phyloP scores from a whole-genome alignment of 2,797 vertebrate genomes.

The Atherinosoma microstoma region DNA sequence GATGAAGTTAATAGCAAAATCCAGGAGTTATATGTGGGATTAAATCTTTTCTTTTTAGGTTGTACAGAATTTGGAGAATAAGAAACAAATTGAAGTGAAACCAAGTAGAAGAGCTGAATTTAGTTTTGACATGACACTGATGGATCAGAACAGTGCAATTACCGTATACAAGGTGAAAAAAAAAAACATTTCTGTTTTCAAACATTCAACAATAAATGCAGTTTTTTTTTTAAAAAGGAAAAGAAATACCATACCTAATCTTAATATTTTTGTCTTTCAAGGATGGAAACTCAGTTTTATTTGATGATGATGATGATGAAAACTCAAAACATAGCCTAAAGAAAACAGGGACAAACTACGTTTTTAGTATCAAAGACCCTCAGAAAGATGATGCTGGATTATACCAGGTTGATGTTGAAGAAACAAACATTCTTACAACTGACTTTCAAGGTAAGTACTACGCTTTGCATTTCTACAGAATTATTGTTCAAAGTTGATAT shows the following conservation, averaged over 20 bases:
- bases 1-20: not conserved
- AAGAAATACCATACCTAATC: not conserved
- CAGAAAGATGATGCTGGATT: constrained; percentile 88
- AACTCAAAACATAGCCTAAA: constrained; percentile 82
- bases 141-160: constrained; percentile 82
- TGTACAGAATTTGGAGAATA: constrained; percentile 78
- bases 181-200: not conserved
- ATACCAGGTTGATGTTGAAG: constrained; percentile 90
- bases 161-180: constrained; percentile 89
- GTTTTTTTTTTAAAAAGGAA: not conserved
- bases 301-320: constrained; percentile 69
- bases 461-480: not conserved
- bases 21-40: not conserved
- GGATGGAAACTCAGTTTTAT: constrained; percentile 75
- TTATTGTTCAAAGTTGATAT: not conserved
- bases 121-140: constrained; percentile 86
- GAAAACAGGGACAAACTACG: constrained; percentile 80
- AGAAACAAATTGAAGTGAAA: constrained; percentile 87
- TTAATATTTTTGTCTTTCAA: constrained; percentile 35
- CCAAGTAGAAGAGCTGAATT: constrained; percentile 85
- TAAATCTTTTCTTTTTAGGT: constrained; percentile 73
- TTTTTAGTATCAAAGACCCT: constrained; percentile 86
- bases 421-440: constrained; percentile 86
- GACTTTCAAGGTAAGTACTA: constrained; percentile 79
- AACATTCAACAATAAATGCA: too few species aligned